Conservation (phyloP, 2,113 vertebrate genomes). For the Leptobrachium leishanense region DNA sequence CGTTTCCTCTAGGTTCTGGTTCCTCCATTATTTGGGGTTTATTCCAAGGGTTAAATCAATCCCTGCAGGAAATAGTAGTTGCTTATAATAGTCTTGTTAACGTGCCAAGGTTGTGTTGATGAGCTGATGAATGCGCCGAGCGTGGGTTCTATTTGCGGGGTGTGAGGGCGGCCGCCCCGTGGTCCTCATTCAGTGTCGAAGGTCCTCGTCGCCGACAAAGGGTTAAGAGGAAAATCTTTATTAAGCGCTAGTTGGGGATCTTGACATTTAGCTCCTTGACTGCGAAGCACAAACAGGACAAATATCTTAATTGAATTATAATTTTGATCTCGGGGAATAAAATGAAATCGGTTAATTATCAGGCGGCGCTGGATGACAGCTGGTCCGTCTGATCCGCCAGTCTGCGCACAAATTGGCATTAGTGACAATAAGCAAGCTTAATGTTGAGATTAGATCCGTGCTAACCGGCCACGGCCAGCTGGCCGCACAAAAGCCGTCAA, state of each 20-base stretch:
- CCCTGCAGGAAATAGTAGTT: too few relatives aligned
- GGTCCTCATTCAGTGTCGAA: too few relatives aligned
- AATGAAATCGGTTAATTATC: conserved; percentile 71
- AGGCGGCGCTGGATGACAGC: conserved; percentile 80
- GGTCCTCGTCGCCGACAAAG: neutral
- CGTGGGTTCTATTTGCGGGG: too few relatives aligned
- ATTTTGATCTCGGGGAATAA: conserved; percentile 73
- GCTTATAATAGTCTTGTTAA: too few relatives aligned
- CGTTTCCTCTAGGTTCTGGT: too few relatives aligned
- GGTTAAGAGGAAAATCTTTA: conserved; percentile 1
- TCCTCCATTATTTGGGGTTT: too few relatives aligned
- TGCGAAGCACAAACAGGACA: conserved; percentile 64
- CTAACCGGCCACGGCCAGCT: conserved; percentile 82
- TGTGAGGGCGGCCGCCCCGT: too few relatives aligned
- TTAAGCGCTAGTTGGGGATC: neutral
- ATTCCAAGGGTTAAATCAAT: too few relatives aligned
- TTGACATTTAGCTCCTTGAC: conserved; percentile 36
- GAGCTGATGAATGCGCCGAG: too few relatives aligned
- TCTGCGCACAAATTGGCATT: conserved; percentile 92
- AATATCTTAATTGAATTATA: conserved; percentile 74
- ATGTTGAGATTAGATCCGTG: conserved; percentile 81
- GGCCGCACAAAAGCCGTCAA: conserved; percentile 68
- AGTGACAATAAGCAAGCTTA: conserved; percentile 93
- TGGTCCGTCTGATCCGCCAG: conserved; percentile 90
- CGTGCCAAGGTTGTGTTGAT: too few relatives aligned